phyloP scores from a whole-genome alignment of 2,888 invertebrate genomes.

The Orthosia incerta region DNA sequence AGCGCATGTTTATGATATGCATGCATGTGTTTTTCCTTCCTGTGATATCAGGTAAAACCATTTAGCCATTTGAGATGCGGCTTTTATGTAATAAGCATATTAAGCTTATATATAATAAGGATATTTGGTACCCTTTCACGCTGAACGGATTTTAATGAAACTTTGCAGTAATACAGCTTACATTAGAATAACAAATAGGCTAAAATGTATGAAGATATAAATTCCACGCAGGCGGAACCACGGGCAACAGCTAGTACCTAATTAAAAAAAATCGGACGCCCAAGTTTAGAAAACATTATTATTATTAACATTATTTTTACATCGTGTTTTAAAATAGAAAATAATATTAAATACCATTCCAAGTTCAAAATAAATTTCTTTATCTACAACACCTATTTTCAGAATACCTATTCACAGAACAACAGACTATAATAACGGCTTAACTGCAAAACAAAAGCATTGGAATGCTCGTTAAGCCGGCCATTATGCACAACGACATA shows the following conservation, averaged over 20 bases:
- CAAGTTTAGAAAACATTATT: too few relatives aligned
- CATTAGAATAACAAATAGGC: too few relatives aligned
- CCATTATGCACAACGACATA: constrained; percentile 37
- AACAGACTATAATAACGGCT: constrained; percentile 25
- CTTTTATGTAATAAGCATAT: not conserved
- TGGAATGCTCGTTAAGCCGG: constrained; percentile 29
- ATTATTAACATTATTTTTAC: too few relatives aligned
- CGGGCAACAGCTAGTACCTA: too few relatives aligned
- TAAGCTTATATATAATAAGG: too few relatives aligned
- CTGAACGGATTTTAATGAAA: too few relatives aligned
- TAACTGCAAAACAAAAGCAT: constrained; percentile 24
- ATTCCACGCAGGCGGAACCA: too few relatives aligned
- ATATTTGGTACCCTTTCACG: too few relatives aligned
- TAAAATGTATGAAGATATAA: too few relatives aligned
- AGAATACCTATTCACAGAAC: constrained; percentile 12
- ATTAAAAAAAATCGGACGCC: too few relatives aligned
- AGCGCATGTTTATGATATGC: not conserved
- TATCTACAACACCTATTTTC: not conserved
- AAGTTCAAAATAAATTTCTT: not conserved
- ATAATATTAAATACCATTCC: not conserved
- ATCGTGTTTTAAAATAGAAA: not conserved
- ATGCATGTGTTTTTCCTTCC: too few relatives aligned
- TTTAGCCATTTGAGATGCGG: not conserved
- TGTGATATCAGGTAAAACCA: not conserved
- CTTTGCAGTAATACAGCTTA: too few relatives aligned